phyloP scores from a whole-genome alignment of 2,888 invertebrate genomes.

The Dioctria linearis region DNA sequence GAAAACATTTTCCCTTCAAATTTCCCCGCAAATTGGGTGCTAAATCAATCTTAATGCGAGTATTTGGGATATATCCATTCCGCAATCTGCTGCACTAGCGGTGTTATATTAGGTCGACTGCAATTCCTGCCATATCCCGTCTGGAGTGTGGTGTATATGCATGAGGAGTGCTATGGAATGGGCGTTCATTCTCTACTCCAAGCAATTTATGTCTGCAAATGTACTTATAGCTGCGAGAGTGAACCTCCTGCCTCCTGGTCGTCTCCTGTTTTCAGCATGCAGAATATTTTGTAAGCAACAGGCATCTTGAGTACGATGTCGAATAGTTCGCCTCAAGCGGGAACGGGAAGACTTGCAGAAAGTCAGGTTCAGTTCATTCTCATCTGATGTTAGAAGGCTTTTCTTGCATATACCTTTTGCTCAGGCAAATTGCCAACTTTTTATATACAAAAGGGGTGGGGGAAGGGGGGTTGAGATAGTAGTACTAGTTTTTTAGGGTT shows the following conservation, averaged over 20 bases:
- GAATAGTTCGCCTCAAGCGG: slow-evolving; percentile 1
- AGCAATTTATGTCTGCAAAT: slow-evolving; percentile 39
- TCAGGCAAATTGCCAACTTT: slow-evolving; percentile 36
- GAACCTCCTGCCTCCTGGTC: not conserved
- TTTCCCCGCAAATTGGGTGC: slow-evolving; percentile 42
- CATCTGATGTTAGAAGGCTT: slow-evolving; percentile 39
- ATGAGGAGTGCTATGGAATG: slow-evolving; percentile 20
- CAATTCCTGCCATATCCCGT: slow-evolving; percentile 48
- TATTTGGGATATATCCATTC: slow-evolving; percentile 41
- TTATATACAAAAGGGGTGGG: slow-evolving; percentile 16
- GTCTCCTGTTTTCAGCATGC: not conserved
- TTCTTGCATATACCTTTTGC: slow-evolving; percentile 8
- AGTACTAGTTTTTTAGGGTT: not conserved
- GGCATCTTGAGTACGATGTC: slow-evolving; percentile 41
- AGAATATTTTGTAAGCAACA: slow-evolving; percentile 42
- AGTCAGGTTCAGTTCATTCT: not conserved
- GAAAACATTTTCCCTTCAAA: slow-evolving; percentile 43
- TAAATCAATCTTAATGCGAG: slow-evolving; percentile 49
- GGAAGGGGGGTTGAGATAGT: not conserved
- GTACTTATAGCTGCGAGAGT: slow-evolving; percentile 1
- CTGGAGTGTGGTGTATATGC: slow-evolving; percentile 28
- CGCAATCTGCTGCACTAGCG: slow-evolving; percentile 50
- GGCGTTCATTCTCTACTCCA: not conserved
- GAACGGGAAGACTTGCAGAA: not conserved
- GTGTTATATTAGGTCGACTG: slow-evolving; percentile 49